Conservation (phyloP, 2,888 invertebrate species). For the Metallyticus violacea region DNA sequence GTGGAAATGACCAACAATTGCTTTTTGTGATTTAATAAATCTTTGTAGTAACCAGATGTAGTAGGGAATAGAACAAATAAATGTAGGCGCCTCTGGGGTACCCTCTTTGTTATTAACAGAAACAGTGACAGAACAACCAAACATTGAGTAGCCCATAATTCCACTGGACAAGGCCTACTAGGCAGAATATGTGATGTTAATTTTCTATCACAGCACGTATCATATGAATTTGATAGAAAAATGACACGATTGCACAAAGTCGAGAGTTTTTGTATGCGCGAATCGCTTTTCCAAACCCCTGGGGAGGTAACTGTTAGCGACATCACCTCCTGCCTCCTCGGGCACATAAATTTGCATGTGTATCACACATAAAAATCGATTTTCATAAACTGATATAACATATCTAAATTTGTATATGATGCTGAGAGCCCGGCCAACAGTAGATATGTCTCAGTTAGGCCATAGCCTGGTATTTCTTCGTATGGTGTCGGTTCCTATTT, state of each 20-base stretch:
- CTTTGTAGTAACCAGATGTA: too few relatives aligned
- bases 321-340: background rate
- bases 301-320: background rate
- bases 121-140: too few relatives aligned
- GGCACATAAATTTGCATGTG: background rate
- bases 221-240: background rate
- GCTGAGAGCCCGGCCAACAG: background rate
- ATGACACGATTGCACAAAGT: background rate
- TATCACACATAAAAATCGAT: background rate
- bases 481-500: too few relatives aligned
- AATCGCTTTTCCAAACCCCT: background rate
- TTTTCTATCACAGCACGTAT: background rate
- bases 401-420: background rate
- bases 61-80: background rate
- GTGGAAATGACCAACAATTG: too few relatives aligned
- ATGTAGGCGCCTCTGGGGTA: too few relatives aligned
- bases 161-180: background rate
- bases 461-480: too few relatives aligned
- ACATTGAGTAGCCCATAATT: background rate
- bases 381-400: background rate
- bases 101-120: too few relatives aligned
- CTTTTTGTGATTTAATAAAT: too few relatives aligned
- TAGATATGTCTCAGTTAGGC: background rate
- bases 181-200: background rate
- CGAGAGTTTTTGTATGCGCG: background rate